Evolutionary conservation across 2,888 invertebrate genomes (phyloP), one percentile per base, ranked within the genome.

Genomic region (Creontiades dilutus): DNA sequence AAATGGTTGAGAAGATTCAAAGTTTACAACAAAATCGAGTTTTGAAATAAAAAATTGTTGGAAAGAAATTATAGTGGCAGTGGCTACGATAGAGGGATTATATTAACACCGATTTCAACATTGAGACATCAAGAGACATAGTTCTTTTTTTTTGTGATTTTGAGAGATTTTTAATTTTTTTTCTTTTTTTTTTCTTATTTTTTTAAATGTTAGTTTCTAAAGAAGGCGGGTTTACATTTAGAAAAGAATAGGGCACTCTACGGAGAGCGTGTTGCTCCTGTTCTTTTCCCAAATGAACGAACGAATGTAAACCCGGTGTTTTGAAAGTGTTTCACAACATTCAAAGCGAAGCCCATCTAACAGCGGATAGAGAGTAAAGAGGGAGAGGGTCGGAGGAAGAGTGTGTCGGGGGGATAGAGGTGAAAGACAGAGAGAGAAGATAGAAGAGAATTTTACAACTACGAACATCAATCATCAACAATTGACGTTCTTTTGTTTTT

Each of bases 51-150:
- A 86, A 52, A 23, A 68, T 68, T 86, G 5, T 46, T 13, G 19
- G 75, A 75, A 57, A 88, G 19, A 87, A 78, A 55, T 28, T 2
- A 48, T 57, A 55, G 61, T 52, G 88, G 88, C 88, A 88, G 88
- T 88, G 88, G 52, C 78, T 78, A 88, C 88, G 16, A 78, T 52
- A 55, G 88, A 88, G 19, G 80, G 80, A 55, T 84, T 86, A 86
- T 85, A 55, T 80, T 87, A 89, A 91, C 90, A 90, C 90, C 90
- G 90, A 89, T 90, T 68, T 89, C 91, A 91, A 91, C 91, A 91
- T 91, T 91, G 91, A 91, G 87, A 91, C 91, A 91, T 91, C 90
- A 91, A 91, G 91, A 91, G 91, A 91, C 91, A 82, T 90, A 80
- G 52, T 68, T 81, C n/a, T 85, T 14, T 89, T 85, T 57, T 55